Evolutionary conservation across 2,113 vertebrate genomes (phyloP).

Genomic region (Pelvicachromis taeniatus): DNA sequence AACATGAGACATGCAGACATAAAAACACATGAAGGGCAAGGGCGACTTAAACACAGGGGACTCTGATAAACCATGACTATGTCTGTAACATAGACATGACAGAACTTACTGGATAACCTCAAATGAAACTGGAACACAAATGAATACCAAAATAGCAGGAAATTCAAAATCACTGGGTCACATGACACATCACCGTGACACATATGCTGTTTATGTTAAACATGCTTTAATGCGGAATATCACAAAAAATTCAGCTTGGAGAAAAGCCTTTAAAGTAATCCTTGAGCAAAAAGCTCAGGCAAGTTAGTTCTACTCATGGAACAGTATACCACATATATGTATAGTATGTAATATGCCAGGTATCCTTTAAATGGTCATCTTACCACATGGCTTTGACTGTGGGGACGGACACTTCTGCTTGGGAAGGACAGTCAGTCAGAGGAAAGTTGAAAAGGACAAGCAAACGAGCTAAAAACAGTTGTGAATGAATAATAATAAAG

Average conservation of each 20-base stretch:
- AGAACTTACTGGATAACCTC: too few species aligned
- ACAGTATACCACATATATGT: background rate
- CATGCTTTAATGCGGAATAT: background rate
- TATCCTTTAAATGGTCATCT: background rate
- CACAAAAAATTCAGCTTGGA: background rate
- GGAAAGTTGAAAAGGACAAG: background rate
- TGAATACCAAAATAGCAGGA: too few species aligned
- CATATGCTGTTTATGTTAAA: background rate
- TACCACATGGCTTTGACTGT: background rate
- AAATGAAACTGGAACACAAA: too few species aligned
- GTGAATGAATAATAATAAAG: too few species aligned
- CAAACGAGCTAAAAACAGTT: background rate
- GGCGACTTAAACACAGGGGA: too few species aligned
- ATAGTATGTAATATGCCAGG: background rate
- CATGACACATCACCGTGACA: too few species aligned
- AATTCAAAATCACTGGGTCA: too few species aligned
- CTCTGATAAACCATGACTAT: too few species aligned
- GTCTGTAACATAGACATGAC: too few species aligned
- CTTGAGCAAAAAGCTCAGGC: background rate
- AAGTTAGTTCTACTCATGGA: background rate
- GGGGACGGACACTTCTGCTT: background rate
- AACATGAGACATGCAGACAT: too few species aligned
- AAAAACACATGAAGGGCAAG: too few species aligned
- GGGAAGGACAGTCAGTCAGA: background rate
- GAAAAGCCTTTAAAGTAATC: background rate